phyloP scores from a whole-genome alignment of 2,113 vertebrate species.

The Forbesichthys agassizii region DNA sequence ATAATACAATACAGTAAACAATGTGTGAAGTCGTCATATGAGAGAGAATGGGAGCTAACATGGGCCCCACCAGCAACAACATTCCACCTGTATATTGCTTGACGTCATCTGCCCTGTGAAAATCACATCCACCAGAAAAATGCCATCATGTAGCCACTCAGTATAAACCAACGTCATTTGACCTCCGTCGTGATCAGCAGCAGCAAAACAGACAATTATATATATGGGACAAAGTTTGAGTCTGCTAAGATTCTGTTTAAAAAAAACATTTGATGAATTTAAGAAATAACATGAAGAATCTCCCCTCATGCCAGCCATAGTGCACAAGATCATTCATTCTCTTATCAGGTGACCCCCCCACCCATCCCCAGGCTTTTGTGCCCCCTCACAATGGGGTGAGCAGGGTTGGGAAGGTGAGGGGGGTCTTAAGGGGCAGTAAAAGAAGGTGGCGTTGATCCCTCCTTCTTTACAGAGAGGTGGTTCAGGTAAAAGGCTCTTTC shows the following conservation, averaged over 20 bases:
- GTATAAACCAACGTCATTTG: too few relatives aligned
- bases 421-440: conserved; percentile 46
- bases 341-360: conserved; percentile 66
- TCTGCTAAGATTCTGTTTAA: background rate
- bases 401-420: conserved; percentile 22
- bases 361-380: conserved; percentile 59
- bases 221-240: too few relatives aligned
- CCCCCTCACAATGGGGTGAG: conserved; percentile 62
- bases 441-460: conserved; percentile 58
- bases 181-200: too few relatives aligned
- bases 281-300: conserved; percentile 10
- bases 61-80: too few relatives aligned
- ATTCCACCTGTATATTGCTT: too few relatives aligned
- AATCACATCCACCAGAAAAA: too few relatives aligned
- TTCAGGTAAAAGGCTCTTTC: conserved; percentile 68
- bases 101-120: too few relatives aligned
- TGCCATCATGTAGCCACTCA: too few relatives aligned
- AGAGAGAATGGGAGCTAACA: too few relatives aligned
- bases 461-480: conserved; percentile 64
- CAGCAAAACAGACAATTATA: too few relatives aligned
- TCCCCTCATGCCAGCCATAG: conserved; percentile 14
- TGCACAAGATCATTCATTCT: conserved; percentile 66
- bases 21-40: too few relatives aligned
- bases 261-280: background rate
- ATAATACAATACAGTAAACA: too few relatives aligned